These are phyloP conservation scores for Erythrocercus mccallii DNA, from an alignment of 2,113 vertebrate genomes.

Conservation along the genomic window DNA sequence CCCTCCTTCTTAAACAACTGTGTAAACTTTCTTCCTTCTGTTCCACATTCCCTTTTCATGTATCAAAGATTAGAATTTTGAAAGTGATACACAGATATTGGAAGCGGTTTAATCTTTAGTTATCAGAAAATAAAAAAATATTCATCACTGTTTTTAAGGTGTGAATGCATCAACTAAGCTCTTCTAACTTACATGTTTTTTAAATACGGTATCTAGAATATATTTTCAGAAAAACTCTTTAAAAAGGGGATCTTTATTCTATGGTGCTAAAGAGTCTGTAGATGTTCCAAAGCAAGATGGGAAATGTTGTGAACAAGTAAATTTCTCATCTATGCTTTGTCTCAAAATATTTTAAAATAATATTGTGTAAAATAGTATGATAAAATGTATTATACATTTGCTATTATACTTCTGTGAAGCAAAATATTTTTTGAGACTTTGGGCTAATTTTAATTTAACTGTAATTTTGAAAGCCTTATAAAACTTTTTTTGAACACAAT, in stretches of 20 bases:
- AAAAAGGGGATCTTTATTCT: not conserved
- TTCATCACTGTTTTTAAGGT: not conserved
- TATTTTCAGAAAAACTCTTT: not conserved
- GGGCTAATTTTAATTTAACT: not conserved
- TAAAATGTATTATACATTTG: not conserved
- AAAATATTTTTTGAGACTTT: not conserved
- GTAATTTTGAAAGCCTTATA: not conserved
- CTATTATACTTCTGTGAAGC: not conserved
- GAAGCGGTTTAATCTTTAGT: not conserved
- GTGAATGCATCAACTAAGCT: not conserved
- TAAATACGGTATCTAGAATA: not conserved
- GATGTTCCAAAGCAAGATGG: not conserved
- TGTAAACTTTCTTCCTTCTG: not conserved
- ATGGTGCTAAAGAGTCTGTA: not conserved
- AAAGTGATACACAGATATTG: not conserved
- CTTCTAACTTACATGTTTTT: not conserved
- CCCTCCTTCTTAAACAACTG: not conserved
- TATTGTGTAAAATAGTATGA: not conserved
- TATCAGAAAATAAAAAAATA: not conserved
- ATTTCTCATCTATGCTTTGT: not conserved
- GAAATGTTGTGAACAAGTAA: not conserved
- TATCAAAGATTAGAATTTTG: not conserved
- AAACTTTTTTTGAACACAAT: not conserved
- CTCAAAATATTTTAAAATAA: not conserved
- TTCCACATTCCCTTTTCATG: not conserved